Percentiles rank a stretch among this genome's conserved stretches.
These are phyloP conservation scores for Octomys mimax DNA, from an alignment of 2,797 vertebrate species.

Conservation along the genomic window DNA sequence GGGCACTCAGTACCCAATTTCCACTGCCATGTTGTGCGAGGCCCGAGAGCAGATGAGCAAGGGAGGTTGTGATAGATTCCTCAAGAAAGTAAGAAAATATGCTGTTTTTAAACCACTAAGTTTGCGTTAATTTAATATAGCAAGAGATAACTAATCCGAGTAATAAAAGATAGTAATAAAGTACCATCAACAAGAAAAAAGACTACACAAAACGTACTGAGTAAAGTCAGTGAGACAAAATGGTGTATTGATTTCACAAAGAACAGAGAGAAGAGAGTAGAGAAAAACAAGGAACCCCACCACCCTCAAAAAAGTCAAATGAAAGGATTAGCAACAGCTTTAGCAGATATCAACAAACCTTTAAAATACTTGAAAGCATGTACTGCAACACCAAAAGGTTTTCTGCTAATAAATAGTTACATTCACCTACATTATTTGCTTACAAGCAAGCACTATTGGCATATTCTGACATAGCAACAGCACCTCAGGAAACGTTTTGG, in stretches of 20 bases:
- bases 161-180: constrained; percentile 23
- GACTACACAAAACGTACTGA: background rate
- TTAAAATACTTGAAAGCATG: background rate
- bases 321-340: background rate
- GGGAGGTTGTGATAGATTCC: background rate
- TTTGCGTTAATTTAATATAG: constrained; percentile 7
- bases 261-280: background rate
- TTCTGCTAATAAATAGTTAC: background rate
- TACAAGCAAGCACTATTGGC: background rate
- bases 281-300: background rate
- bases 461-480: background rate
- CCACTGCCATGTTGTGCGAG: background rate
- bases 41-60: background rate
- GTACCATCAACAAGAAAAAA: constrained; percentile 3
- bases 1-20: background rate
- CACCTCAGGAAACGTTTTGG: background rate
- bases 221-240: background rate
- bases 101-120: background rate
- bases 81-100: constrained; percentile 39
- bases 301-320: background rate
- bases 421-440: background rate
- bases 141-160: constrained; percentile 29
- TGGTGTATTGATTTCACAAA: background rate
- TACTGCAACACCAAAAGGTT: background rate
- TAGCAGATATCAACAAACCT: background rate